phyloP scores from a whole-genome alignment of 2,797 vertebrate species.

The Ispidina lecontei region DNA sequence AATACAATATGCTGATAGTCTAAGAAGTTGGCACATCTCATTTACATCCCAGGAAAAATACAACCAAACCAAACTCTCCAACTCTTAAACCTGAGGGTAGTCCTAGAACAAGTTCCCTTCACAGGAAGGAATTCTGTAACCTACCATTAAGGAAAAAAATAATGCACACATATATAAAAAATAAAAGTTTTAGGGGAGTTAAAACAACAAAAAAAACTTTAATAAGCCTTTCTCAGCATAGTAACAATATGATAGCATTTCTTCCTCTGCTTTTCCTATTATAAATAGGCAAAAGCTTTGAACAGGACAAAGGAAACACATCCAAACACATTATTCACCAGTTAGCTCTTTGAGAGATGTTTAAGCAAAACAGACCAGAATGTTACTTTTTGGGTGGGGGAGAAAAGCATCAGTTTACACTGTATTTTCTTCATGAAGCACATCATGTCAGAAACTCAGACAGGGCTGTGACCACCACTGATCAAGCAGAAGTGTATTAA shows the following conservation, averaged over 20 bases:
- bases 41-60: background rate
- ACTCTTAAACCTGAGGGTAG: background rate
- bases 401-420: background rate
- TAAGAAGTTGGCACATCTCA: background rate
- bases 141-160: background rate
- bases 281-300: conserved; percentile 15
- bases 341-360: background rate
- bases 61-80: background rate
- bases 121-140: background rate
- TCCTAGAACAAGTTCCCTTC: background rate
- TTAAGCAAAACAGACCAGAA: background rate
- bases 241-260: background rate
- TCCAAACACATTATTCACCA: conserved; percentile 19
- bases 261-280: background rate
- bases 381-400: background rate
- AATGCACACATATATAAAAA: background rate
- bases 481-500: conserved; percentile 11
- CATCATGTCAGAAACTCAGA: background rate
- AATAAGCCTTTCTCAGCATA: background rate
- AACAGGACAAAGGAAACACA: conserved; percentile 32
- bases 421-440: background rate
- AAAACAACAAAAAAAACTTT: background rate
- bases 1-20: background rate
- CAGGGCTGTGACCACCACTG: background rate
- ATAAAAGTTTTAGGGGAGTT: background rate